Evolutionary conservation across 2,888 invertebrate genomes (phyloP).

Genomic region (Temnothorax ravouxi): DNA sequence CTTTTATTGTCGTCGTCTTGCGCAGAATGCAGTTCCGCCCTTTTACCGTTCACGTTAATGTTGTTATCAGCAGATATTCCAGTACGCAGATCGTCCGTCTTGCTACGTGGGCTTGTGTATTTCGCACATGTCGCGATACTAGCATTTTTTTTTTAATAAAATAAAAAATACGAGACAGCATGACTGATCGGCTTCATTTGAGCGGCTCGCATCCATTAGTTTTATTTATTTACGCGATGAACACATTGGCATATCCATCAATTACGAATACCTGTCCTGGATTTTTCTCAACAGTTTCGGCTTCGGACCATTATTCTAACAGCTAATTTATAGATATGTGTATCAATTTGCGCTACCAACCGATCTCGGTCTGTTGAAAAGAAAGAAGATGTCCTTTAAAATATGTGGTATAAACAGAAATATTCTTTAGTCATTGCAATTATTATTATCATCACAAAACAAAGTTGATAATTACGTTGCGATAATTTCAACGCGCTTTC

Average conservation of each 20-base stretch:
- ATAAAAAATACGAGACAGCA: slow-evolving; percentile 27
- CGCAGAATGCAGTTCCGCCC: slow-evolving; percentile 36
- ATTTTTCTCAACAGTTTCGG: slow-evolving; percentile 38
- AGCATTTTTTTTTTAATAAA: background rate
- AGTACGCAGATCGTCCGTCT: background rate
- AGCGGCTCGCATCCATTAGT: slow-evolving; percentile 5
- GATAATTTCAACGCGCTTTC: slow-evolving; percentile 11
- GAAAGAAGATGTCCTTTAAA: background rate
- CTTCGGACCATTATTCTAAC: slow-evolving; percentile 12
- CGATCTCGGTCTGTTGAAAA: background rate
- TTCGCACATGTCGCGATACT: background rate
- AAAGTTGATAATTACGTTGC: background rate
- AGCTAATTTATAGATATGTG: background rate
- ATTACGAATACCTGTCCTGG: slow-evolving; percentile 27
- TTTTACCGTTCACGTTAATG: slow-evolving; percentile 52
- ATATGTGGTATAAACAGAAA: background rate
- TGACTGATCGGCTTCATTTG: slow-evolving; percentile 23
- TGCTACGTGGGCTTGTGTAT: background rate
- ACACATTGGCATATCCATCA: slow-evolving; percentile 37
- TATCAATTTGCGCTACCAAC: background rate
- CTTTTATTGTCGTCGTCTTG: slow-evolving; percentile 56
- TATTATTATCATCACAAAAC: background rate
- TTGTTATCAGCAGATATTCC: slow-evolving; percentile 38
- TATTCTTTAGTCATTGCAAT: background rate
- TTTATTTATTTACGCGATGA: slow-evolving; percentile 40